Conservation (phyloP, 2,888 invertebrate species). For the Sceliomorpha sp. region DNA sequence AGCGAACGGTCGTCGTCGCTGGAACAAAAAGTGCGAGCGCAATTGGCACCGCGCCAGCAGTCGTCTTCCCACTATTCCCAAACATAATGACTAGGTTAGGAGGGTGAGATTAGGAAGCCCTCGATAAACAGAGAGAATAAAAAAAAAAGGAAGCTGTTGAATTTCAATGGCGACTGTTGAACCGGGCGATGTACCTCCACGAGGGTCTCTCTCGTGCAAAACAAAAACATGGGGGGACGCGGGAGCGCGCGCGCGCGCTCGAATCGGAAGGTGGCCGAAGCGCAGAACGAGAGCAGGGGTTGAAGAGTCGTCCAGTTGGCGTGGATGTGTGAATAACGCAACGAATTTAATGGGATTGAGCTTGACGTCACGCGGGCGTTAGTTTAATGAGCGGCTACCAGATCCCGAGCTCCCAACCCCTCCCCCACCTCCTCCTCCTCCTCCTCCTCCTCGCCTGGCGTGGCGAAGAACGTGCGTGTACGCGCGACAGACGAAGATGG, state of each 20-base stretch:
- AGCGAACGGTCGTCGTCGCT: conserved; percentile 30
- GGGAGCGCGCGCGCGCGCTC: conserved; percentile 34
- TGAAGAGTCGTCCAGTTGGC: conserved; percentile 21
- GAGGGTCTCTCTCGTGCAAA: conserved; percentile 33
- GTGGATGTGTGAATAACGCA: conserved; percentile 16
- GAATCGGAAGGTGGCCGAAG: too few species aligned
- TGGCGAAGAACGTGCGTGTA: too few species aligned
- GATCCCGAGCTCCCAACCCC: neutral
- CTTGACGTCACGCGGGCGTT: conserved; percentile 33
- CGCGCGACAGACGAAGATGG: too few species aligned
- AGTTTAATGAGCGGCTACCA: conserved; percentile 27
- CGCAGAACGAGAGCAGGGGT: conserved; percentile 12
- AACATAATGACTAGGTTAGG: conserved; percentile 36
- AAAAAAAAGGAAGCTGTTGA: conserved; percentile 40
- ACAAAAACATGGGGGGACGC: conserved; percentile 42
- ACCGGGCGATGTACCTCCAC: conserved; percentile 24
- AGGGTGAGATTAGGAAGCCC: conserved; percentile 42
- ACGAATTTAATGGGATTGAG: conserved; percentile 32
- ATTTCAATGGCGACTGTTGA: conserved; percentile 41
- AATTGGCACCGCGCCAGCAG: conserved; percentile 47
- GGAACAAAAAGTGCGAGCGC: conserved; percentile 42
- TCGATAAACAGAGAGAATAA: conserved; percentile 31
- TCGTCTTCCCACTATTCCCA: conserved; percentile 40
- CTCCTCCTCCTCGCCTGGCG: too few species aligned
- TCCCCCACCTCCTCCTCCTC: too few species aligned